Base-by-base conservation (phyloP, 2,888 invertebrate species). In the Microctonus hyperodae region DNA sequence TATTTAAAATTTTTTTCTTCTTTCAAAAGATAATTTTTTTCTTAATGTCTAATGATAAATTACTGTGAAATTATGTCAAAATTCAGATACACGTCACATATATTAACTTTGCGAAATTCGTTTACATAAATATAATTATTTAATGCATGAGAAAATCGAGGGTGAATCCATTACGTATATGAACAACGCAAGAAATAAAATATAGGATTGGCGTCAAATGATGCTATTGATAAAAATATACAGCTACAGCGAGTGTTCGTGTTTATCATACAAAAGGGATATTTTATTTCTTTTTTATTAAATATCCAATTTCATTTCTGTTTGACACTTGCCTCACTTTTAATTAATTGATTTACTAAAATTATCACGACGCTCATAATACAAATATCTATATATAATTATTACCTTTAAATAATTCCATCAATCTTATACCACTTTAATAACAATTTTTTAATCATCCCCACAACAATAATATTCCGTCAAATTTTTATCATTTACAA, bases 181-280 rank as follows among this genome's bases (percentile, higher is more conserved):
- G 28, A 31, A n/a, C n/a, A n/a, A n/a, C n/a, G 9, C 1, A 31
- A 13, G 40, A 16, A 40, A 23, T 20, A 16, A 25, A 28, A 25
- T 6, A n/a, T 13, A 40, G 44, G 37, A 59, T 25, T 28, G 13
- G 44, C 9, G 59, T 59, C 44, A 44, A 59, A 16, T 28, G 22
- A 44, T 11, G 31, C 6, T 31, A 48, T 48, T 16, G 4, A 7
- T 20, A 56, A 33, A 16, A 9, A 2, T 50, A 10, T 20, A n/a
- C n/a, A n/a, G n/a, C n/a, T 33, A 55, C 11, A 55, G 20, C 53
- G 53, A 5, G 53, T 56, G 56, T 16, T 56, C 16, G 33, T 33
- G 31, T 10, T 4, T 2, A 9, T 2, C 11, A 7, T 11, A 23
- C 11, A 50, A 6, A n/a, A 20, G 6, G 16, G 22, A 22, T 1